Base-by-base conservation (phyloP, 2,888 invertebrate species). In the Crocallis elinguaria region DNA sequence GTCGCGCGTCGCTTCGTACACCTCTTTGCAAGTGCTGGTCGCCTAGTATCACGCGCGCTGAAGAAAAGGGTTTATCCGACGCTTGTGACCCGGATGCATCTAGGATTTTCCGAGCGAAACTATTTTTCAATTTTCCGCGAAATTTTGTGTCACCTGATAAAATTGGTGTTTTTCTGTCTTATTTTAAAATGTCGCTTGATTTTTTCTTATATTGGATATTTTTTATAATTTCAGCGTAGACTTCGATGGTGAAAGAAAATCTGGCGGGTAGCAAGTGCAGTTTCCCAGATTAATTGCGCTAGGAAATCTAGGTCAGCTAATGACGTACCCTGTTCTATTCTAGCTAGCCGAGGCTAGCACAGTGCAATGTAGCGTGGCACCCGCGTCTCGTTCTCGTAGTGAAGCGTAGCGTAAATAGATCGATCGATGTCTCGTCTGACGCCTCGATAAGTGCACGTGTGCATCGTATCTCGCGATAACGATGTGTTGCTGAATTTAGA, bases 11-110 rank as follows among this genome's bases (percentile, higher is more conserved):
- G 75, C 62, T 76, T 62, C 64, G 67, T 63, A 64, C 72, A 87
- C 73, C 89, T 89, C 87, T 76, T 84, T 70, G 61, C 49, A 36
- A 59, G 68, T 75, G 71, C 86, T 90, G 87, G 54, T 73, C 72
- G 82, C 90, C 91, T 90, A 88, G 91, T 91, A 90, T 86, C 88
- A 83, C 88, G 90, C 90, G 90, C 90, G 91, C 90, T 89, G 88
- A 89, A 90, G 91, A 91, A 91, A 90, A 91, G 91, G 90, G 91
- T 91, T 91, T 91, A 91, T 90, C 91, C 90, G 91, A 89, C 87
- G 90, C 84, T 53, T 75, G 80, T 81, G 85, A 82, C 87, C 82
- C 82, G 82, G 77, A 75, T 80, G 82, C 81, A 79, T 77, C 85
- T 83, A 84, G 81, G 83, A 85, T 91, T 66, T 91, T 89, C 90